Evolutionary conservation across 2,888 invertebrate species (phyloP), one percentile per base, ranked within the genome.

Genomic region (Luffia ferchaultella): DNA sequence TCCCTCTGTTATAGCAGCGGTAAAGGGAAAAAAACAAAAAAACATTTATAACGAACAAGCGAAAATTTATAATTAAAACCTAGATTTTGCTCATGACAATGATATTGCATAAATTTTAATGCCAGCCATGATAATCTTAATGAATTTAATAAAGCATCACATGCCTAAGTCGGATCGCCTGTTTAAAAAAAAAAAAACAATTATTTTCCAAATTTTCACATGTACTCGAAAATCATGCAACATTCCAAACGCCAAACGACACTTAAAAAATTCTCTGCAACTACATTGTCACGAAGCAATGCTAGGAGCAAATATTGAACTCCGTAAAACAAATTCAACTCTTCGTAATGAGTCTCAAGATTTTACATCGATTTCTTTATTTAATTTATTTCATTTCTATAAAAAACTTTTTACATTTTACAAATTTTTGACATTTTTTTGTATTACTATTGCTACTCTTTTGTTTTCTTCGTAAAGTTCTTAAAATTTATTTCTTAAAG

Each of bases 231-330:
- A 48, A 48, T 42, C 48, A 48, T 48, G 48, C 48, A 48, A 41
- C 48, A 48, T 48, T 7, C 18, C 48, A 42, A 12, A 48, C 18
- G 17, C 42, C 48, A 46, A 16, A 20, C 46, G 46, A 5, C 48
- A 40, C 48, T 40, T 12, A 30, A 30, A 30, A 3, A 30, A 30
- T 30, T 30, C 12, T 12, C 30, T 12, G 30, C 82, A 83, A 78
- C 80, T 82, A 82, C 83, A 83, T 83, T 83, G 83, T 83, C 83
- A 83, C 83, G 83, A 80, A 80, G 83, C 83, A 80, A 79, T 75
- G 77, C 76, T 71, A 72, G 62, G 63, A 40, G n/a, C 43, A 16
- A n/a, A 16, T 16, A 16, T n/a, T 42, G n/a, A 46, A 46, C 9
- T 20, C 30, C 46, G 30, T 17, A 20, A 46, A 46, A 16, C 3